Base-by-base conservation (phyloP, 2,888 invertebrate species). In the Acronicta psi region DNA sequence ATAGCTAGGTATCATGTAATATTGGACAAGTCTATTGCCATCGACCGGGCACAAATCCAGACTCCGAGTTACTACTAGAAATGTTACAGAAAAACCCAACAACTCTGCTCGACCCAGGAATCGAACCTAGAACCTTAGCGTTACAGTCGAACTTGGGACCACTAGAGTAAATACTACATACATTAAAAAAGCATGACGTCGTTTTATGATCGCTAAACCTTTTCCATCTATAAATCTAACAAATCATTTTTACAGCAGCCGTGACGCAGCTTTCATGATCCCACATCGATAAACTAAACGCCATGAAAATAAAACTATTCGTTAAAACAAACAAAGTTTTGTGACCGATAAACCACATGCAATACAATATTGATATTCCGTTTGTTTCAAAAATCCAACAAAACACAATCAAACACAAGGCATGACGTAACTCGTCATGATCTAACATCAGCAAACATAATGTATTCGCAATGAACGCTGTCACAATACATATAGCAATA, bases 401-500 rank as follows among this genome's bases (percentile, higher is more conserved):
- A 44, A 65, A 46, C 36, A 34, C 34, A 34, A 46, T 43, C 41
- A 11, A 50, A 56, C 58, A 65, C 43, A 59, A 59, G 13, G 18
- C 8, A 10, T 60, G 54, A 54, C 46, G 36, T 66, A 57, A 62
- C 45, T 69, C 16, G 20, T 52, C 59, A 64, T 63, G 62, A 62
- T 70, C 59, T 65, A 41, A 75, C 71, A 75, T 73, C 60, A 68
- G 58, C 73, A 57, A 59, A 64, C 75, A 70, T 69, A 75, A 77
- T 76, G 77, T 79, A 78, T 79, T 76, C 73, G 62, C 70, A 75
- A 64, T 76, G 75, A 75, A 77, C 68, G 70, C 53, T 67, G 64
- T 68, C 70, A 70, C 66, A 72, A 72, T 72, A 77, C 64, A 58
- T 65, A 70, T 67, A 73, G 84, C 83, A 78, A 85, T 88, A 90